Evolutionary conservation across 2,888 invertebrate genomes (phyloP).

Genomic region (Pandemis corylana): DNA sequence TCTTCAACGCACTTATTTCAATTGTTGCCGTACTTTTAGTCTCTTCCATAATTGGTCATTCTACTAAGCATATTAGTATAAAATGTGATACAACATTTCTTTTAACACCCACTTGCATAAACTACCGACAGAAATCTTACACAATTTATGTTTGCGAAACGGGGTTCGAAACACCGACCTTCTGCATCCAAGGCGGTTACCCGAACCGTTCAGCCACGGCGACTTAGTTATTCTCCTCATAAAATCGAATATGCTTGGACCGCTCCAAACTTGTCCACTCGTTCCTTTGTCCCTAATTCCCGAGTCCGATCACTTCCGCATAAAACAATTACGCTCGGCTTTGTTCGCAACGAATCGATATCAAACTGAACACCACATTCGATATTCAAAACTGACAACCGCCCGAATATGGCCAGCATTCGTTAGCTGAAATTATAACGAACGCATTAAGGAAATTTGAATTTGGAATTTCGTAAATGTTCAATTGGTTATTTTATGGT

Average conservation of each 20-base stretch:
- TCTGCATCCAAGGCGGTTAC: neutral
- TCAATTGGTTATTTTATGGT: too few relatives aligned
- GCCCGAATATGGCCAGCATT: conserved; percentile 9
- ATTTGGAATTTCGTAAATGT: neutral
- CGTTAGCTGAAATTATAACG: conserved; percentile 23
- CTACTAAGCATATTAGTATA: too few relatives aligned
- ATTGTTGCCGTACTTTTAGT: too few relatives aligned
- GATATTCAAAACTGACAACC: conserved; percentile 27
- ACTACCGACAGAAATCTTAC: too few relatives aligned
- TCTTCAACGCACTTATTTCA: too few relatives aligned
- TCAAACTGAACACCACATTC: conserved; percentile 17
- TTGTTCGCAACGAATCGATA: conserved; percentile 3
- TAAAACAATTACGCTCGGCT: conserved; percentile 14
- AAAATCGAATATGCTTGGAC: neutral
- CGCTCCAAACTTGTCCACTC: neutral
- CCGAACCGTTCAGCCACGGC: neutral
- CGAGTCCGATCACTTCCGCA: conserved; percentile 1
- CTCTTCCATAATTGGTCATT: too few relatives aligned
- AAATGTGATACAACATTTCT: too few relatives aligned
- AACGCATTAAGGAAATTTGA: conserved; percentile 5
- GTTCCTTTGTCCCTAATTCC: conserved; percentile 11
- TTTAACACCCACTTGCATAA: too few relatives aligned
- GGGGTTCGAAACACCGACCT: neutral
- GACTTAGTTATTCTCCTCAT: neutral
- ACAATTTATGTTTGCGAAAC: neutral